A percentile compares a stretch with the other conserved stretches of the same genome.
Conservation (phyloP, 2,113 vertebrate genomes). For the Dicaeum eximium region DNA sequence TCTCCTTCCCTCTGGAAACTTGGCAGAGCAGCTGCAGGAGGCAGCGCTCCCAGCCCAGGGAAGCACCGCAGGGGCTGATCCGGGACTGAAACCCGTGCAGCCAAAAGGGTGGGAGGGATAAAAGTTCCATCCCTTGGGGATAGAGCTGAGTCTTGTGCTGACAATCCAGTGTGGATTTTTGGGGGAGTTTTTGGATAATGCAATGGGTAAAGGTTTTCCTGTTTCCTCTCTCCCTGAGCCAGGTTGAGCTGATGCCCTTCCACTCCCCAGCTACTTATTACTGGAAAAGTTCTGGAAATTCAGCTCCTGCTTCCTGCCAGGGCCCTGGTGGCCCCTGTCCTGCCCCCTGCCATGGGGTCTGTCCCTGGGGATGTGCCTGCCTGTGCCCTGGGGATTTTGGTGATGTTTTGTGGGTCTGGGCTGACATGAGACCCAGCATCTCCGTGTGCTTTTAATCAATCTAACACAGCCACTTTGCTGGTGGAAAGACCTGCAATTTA, state of each 20-base stretch:
- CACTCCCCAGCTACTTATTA: background rate
- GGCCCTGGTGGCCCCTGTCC: background rate
- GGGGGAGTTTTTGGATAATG: background rate
- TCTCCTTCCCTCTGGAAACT: background rate
- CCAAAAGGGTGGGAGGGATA: background rate
- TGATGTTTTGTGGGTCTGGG: background rate
- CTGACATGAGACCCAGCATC: fast-evolving
- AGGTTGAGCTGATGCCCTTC: background rate
- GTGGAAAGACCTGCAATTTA: background rate
- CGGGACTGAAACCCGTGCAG: fast-evolving
- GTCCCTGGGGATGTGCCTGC: background rate
- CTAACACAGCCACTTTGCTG: background rate
- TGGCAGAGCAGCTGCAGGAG: background rate
- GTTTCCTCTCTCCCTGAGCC: background rate
- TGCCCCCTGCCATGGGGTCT: fast-evolving
- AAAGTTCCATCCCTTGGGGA: background rate
- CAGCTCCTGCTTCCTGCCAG: background rate
- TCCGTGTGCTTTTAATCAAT: background rate
- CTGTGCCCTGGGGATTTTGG: background rate
- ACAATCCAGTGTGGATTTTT: background rate
- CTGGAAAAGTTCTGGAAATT: background rate
- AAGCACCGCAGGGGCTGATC: fast-evolving
- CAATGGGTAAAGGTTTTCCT: background rate
- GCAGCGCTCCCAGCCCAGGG: fast-evolving
- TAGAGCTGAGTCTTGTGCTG: background rate